Conservation (phyloP, 2,888 invertebrate genomes). For the Hypomecis punctinalis region DNA sequence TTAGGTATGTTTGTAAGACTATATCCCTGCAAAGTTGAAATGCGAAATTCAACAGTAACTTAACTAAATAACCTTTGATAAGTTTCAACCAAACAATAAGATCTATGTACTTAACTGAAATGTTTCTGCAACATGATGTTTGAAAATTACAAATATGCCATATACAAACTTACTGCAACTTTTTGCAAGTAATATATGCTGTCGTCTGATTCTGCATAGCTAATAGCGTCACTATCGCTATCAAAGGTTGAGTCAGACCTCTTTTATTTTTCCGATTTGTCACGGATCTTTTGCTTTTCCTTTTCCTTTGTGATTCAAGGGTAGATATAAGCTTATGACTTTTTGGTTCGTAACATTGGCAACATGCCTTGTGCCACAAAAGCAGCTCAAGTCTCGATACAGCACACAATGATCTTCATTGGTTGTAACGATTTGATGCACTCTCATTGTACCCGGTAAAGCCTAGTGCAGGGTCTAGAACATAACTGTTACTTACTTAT, state of each 20-base stretch:
- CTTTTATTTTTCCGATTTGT: slow-evolving; percentile 19
- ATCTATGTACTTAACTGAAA: too few species aligned
- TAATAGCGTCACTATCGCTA: slow-evolving; percentile 30
- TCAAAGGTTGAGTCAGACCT: slow-evolving; percentile 29
- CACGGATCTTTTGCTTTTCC: not conserved
- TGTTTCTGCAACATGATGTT: too few species aligned
- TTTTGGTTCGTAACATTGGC: slow-evolving; percentile 33
- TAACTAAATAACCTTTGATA: too few species aligned
- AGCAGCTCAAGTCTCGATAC: slow-evolving; percentile 15
- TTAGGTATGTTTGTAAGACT: too few species aligned
- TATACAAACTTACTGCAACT: too few species aligned
- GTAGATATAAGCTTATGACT: slow-evolving; percentile 27
- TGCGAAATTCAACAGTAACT: too few species aligned
- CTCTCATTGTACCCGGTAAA: slow-evolving; percentile 35
- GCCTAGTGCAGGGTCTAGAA: too few species aligned
- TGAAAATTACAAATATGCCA: too few species aligned
- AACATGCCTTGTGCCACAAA: slow-evolving; percentile 19
- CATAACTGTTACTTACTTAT: too few species aligned
- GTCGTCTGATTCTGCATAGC: slow-evolving; percentile 34
- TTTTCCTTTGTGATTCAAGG: slow-evolving; percentile 1
- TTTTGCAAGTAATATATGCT: too few species aligned
- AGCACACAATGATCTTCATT: slow-evolving; percentile 12
- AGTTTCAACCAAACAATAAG: too few species aligned
- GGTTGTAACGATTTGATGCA: slow-evolving; percentile 32
- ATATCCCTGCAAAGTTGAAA: too few species aligned